A percentile compares a stretch with the other conserved stretches of the same genome.
Evolutionary conservation across 2,113 vertebrate genomes (phyloP).

Genomic region (Gobiocypris rarus): DNA sequence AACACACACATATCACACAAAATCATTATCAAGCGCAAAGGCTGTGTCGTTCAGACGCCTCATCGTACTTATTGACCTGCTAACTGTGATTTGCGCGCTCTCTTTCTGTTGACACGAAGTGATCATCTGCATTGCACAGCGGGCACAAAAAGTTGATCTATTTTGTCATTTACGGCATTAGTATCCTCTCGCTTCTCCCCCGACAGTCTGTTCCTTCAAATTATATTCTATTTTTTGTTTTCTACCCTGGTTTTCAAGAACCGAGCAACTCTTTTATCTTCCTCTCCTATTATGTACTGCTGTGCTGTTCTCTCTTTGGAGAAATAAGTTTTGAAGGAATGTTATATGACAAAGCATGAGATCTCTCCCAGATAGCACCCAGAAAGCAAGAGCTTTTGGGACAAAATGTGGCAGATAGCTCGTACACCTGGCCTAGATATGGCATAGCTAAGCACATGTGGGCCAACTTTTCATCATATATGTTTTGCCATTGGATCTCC

Average conservation of each 20-base stretch:
- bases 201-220: slow-evolving; percentile 22
- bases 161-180: slow-evolving; percentile 29
- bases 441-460: too few species aligned
- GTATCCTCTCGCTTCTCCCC: slow-evolving; percentile 9
- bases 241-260: slow-evolving; percentile 6
- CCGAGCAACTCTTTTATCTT: neutral
- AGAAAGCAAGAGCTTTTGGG: too few species aligned
- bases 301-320: neutral
- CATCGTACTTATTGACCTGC: slow-evolving; percentile 25
- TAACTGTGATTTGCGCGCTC: slow-evolving; percentile 27
- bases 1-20: slow-evolving; percentile 8
- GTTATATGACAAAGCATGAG: neutral
- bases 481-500: neutral
- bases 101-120: slow-evolving; percentile 19
- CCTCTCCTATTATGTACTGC: neutral
- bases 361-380: neutral
- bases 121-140: slow-evolving; percentile 27
- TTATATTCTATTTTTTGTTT: neutral
- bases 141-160: slow-evolving; percentile 16
- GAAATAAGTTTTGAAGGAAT: neutral
- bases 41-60: neutral
- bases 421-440: too few species aligned
- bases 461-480: too few species aligned
- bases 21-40: neutral
- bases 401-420: too few species aligned